A percentile compares a stretch with the other conserved stretches of the same genome.
These are phyloP conservation scores for Ferrisia virgata DNA, from an alignment of 2,888 invertebrate species.

Conservation along the genomic window DNA sequence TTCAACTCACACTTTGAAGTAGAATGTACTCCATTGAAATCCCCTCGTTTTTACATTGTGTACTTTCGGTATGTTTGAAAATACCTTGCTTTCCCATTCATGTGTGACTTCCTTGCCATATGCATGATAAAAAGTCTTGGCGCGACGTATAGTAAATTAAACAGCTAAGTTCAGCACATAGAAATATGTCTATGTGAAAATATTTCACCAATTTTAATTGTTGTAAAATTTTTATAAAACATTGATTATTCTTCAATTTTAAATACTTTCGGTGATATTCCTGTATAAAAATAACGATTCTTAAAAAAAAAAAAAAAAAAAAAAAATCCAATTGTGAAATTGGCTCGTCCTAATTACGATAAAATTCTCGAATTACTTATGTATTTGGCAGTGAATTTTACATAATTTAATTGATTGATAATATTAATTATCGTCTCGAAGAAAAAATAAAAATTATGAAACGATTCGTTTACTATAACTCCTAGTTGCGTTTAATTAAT, in stretches of 20 bases:
- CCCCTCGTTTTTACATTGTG: background rate
- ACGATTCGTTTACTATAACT: background rate
- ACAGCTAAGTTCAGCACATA: background rate
- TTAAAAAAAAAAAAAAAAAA: too few relatives aligned
- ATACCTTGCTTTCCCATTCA: background rate
- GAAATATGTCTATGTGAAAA: background rate
- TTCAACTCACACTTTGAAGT: background rate
- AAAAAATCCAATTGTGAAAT: background rate
- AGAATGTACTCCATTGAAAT: background rate
- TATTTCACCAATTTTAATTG: background rate
- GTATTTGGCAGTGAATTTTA: background rate
- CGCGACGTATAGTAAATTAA: background rate
- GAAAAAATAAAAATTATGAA: slow-evolving; percentile 15
- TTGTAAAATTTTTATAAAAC: too few relatives aligned
- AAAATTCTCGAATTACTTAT: background rate
- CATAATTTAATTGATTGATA: slow-evolving; percentile 8
- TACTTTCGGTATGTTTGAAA: background rate
- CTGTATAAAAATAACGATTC: background rate
- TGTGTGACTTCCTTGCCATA: slow-evolving; percentile 17
- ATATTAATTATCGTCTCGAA: background rate
- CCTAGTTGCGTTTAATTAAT: background rate
- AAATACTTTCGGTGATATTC: background rate
- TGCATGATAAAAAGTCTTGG: slow-evolving; percentile 2
- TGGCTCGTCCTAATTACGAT: background rate
- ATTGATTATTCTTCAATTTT: too few relatives aligned